Evolutionary conservation across 2,113 vertebrate species (phyloP), one percentile per base, ranked within the genome.

Genomic region (Coptodon bakossiorum): DNA sequence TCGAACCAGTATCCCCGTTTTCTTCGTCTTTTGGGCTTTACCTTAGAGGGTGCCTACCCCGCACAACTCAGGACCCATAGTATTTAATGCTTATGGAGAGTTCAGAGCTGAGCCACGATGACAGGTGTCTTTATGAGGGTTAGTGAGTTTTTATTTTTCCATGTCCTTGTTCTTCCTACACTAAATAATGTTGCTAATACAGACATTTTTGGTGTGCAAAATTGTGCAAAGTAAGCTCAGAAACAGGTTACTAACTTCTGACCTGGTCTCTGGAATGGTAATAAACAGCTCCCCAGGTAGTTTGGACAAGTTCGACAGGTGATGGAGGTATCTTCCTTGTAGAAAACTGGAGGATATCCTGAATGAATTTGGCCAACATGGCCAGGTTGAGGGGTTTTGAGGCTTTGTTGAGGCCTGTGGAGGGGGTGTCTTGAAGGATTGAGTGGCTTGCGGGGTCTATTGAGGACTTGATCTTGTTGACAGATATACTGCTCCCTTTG

Each of bases 401-500:
- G 89, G 90, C 78, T 93, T 93, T 90, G 91, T 92, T 84, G 84
- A 90, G 86, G 87, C 86, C 89, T 52, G 63, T 31, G 86, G 85
- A 81, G 82, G 90, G 90, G 86, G 90, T 82, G 91, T 94, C 93
- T 92, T 90, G 93, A 86, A 90, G 93, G 93, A 95, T 88, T 93
- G 94, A 92, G 91, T 87, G 92, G 90, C 91, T 93, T 36, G 88
- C 86, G 19, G 91, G 93, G 91, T 95, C 95, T 93, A 93, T 94
- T 93, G 94, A 95, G 94, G 92, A 93, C 95, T 94, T 92, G 95
- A 94, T 94, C 93, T 88, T 89, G 93, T 89, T 96, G 95, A 95
- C 93, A 95, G 95, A 95, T 94, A 94, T 93, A 94, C 93, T 94
- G 92, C 94, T 91, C 86, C 78, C 90, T 94, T 94, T 95, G 94